Conservation (phyloP, 2,797 vertebrate genomes). For the Chelon labrosus region DNA sequence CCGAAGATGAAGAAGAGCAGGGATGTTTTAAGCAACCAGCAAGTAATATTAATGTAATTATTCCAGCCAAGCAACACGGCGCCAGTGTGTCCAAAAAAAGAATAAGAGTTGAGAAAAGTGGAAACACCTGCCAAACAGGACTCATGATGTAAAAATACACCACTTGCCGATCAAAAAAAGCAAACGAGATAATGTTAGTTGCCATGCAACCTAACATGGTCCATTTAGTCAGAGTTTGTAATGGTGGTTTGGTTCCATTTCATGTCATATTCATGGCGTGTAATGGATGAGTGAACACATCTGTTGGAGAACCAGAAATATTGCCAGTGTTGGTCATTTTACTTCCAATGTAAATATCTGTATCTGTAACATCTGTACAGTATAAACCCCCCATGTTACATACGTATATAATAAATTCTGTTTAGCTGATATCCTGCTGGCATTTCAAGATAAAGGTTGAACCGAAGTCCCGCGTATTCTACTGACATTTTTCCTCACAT, state of each 20-base stretch:
- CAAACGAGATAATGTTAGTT: constrained; percentile 42
- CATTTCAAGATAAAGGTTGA: constrained; percentile 47
- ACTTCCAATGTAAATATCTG: not conserved
- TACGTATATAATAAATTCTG: not conserved
- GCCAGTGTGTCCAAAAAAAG: not conserved
- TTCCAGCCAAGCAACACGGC: not conserved
- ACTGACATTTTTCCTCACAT: constrained; percentile 40
- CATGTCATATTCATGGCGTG: not conserved
- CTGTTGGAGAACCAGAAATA: not conserved
- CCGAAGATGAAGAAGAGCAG: not conserved
- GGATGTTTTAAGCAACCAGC: not conserved
- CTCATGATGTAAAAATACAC: constrained; percentile 29
- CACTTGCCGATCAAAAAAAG: constrained; percentile 30
- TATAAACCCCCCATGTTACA: not conserved
- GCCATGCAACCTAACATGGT: constrained; percentile 58
- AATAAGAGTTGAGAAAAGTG: not conserved
- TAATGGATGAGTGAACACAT: not conserved
- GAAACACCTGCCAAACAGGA: constrained; percentile 10
- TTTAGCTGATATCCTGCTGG: constrained; percentile 14
- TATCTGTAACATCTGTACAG: too few species aligned
- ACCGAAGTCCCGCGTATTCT: constrained; percentile 39
- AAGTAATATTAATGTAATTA: not conserved
- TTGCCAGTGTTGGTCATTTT: not conserved
- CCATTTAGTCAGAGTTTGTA: constrained; percentile 35
- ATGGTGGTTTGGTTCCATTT: constrained; percentile 37